These are phyloP conservation scores for Venturia canescens DNA, from an alignment of 1,140 invertebrate genomes.

Conservation along the genomic window DNA sequence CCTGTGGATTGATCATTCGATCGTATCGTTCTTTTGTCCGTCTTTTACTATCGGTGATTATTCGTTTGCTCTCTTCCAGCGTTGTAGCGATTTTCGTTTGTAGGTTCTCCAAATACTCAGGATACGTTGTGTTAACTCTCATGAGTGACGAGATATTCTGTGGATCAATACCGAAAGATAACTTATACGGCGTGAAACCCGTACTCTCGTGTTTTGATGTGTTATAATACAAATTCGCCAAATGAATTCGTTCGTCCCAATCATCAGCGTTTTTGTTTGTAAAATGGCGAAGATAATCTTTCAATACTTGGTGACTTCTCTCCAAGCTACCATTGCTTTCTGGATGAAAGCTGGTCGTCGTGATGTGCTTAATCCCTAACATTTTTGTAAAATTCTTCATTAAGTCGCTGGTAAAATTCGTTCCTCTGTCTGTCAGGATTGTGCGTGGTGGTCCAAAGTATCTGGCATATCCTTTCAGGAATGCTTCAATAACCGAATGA, in stretches of 20 bases:
- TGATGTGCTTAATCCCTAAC: slow-evolving; percentile 41
- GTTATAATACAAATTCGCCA: slow-evolving; percentile 25
- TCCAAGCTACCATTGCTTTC: slow-evolving; percentile 41
- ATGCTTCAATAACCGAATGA: slow-evolving; percentile 4
- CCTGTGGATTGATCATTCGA: slow-evolving; percentile 14
- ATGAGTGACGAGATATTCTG: slow-evolving; percentile 29
- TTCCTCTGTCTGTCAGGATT: slow-evolving; percentile 62
- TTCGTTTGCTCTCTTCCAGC: neutral
- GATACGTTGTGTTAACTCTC: slow-evolving; percentile 14
- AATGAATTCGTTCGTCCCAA: slow-evolving; percentile 34
- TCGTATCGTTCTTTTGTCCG: slow-evolving; percentile 41
- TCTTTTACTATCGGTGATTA: slow-evolving; percentile 45
- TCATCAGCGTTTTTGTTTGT: slow-evolving; percentile 35
- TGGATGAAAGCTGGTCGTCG: slow-evolving; percentile 38
- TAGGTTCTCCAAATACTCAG: slow-evolving; percentile 37
- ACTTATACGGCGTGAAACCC: slow-evolving; percentile 10
- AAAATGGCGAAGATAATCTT: slow-evolving; percentile 43
- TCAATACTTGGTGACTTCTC: slow-evolving; percentile 39
- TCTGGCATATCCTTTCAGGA: slow-evolving; percentile 14
- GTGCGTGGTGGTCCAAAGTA: slow-evolving; percentile 50
- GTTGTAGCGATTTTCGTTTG: neutral
- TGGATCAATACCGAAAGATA: slow-evolving; percentile 29
- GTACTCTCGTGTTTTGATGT: slow-evolving; percentile 43
- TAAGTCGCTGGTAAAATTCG: slow-evolving; percentile 55
- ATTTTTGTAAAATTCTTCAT: slow-evolving; percentile 40